phyloP scores from a whole-genome alignment of 2,797 vertebrate species.

The Brotula barbata region DNA sequence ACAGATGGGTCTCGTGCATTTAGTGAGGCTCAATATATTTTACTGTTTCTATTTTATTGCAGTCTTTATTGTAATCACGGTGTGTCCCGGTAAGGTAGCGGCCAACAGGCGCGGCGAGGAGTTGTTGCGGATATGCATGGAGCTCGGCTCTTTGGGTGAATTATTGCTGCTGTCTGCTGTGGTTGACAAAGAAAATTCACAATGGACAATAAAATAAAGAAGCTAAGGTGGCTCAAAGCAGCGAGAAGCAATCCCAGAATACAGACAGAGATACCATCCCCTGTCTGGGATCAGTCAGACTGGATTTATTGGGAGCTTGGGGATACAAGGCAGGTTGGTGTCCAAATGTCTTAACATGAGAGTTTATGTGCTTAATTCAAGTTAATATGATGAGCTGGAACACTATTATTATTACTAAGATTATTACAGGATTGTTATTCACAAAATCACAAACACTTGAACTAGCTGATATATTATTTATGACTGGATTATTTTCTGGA shows the following conservation, averaged over 20 bases:
- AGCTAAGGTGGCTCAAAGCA: background rate
- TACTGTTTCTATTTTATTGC: constrained; percentile 49
- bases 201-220: background rate
- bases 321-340: background rate
- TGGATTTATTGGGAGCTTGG: constrained; percentile 24
- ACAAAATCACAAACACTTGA: too few species aligned
- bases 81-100: constrained; percentile 38
- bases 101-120: background rate
- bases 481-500: too few species aligned
- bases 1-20: constrained; percentile 56
- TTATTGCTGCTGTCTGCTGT: constrained; percentile 1
- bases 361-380: constrained; percentile 2
- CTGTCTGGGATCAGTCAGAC: constrained; percentile 30
- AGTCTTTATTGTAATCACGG: constrained; percentile 49
- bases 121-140: constrained; percentile 1
- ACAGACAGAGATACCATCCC: constrained; percentile 23
- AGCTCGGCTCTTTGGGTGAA: constrained; percentile 23
- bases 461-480: too few species aligned
- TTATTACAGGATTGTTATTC: too few species aligned
- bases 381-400: background rate
- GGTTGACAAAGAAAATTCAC: background rate
- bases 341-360: constrained; percentile 13
- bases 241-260: constrained; percentile 11
- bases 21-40: constrained; percentile 29
- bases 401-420: too few species aligned